A percentile compares a stretch with the other conserved stretches of the same genome.
phyloP scores from a whole-genome alignment of 2,113 vertebrate genomes.

The Sinosuthora webbiana region DNA sequence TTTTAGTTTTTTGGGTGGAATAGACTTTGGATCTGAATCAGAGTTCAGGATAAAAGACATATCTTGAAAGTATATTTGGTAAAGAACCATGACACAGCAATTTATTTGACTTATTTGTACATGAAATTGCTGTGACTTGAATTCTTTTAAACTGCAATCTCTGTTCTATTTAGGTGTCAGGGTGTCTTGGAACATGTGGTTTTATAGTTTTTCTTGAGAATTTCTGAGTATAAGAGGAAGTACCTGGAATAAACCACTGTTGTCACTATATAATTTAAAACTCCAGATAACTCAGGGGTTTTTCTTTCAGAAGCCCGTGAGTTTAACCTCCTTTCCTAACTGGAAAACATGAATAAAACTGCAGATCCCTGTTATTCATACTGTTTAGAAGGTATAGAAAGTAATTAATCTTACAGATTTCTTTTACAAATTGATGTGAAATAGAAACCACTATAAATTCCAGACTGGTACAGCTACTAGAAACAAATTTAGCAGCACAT shows the following conservation, averaged over 20 bases:
- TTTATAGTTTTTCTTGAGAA: not conserved
- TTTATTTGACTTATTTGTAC: not conserved
- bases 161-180: not conserved
- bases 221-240: not conserved
- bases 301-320: not conserved
- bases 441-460: not conserved
- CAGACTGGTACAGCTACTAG: not conserved
- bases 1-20: not conserved
- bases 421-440: not conserved
- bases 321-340: not conserved
- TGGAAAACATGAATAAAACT: not conserved
- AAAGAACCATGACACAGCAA: not conserved
- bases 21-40: not conserved
- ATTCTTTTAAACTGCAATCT: not conserved
- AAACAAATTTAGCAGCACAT: not conserved
- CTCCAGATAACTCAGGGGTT: not conserved
- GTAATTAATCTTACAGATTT: not conserved
- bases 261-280: not conserved
- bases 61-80: not conserved
- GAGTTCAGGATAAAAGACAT: not conserved
- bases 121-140: not conserved
- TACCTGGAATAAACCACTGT: not conserved
- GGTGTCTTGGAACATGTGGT: not conserved
- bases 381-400: not conserved
- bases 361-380: not conserved